Evolutionary conservation across 1,140 invertebrate genomes (phyloP), one percentile per base, ranked within the genome.

Genomic region (Oryzaephilus surinamensis): DNA sequence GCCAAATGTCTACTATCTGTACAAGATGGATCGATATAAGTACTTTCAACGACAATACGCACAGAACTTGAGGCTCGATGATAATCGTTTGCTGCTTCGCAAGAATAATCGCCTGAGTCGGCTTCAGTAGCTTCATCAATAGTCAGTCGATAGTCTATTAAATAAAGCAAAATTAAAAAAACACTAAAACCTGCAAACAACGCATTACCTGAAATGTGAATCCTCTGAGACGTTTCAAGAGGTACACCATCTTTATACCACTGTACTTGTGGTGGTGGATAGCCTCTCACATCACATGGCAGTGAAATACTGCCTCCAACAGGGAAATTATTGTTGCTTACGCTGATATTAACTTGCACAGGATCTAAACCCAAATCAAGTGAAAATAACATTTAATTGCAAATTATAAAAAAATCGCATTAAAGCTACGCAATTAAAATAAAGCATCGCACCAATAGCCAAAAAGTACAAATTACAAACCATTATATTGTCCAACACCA

Each of bases 1-100:
- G 87, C 86, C 56, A 90, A 90, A 67, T 77, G 86, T n/a, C 75
- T 72, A 60, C 85, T 90, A 61, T 95, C 90, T 16, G 77, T 77
- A 52, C 90, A 94, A 41, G 76, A 76, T 4, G 81, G 71, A 51
- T 82, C 77, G 14, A 91, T 73, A 48, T 77, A 77, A 8, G 32
- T 46, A 55, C 52, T 50, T 44, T 54, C 45, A 26, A 54, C 35
- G 12, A 41, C 33, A 46, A 90, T 75, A 28, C 69, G 63, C 5
- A 81, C 64, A 19, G 71, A 69, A 51, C 74, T 73, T 14, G 66
- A 69, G 28, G 54, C 41, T 16, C 67, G 72, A 15, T 71, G 77
- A 57, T 76, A 79, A 0, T 69, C 60, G 62, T 92, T 91, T 20
- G 63, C 56, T 2, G 84, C 89, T 49, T 79, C 74, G 57, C 88